Percentiles rank a stretch among this genome's conserved stretches.
Evolutionary conservation across 2,797 vertebrate genomes (phyloP).

Genomic region (Linurgus olivaceus): DNA sequence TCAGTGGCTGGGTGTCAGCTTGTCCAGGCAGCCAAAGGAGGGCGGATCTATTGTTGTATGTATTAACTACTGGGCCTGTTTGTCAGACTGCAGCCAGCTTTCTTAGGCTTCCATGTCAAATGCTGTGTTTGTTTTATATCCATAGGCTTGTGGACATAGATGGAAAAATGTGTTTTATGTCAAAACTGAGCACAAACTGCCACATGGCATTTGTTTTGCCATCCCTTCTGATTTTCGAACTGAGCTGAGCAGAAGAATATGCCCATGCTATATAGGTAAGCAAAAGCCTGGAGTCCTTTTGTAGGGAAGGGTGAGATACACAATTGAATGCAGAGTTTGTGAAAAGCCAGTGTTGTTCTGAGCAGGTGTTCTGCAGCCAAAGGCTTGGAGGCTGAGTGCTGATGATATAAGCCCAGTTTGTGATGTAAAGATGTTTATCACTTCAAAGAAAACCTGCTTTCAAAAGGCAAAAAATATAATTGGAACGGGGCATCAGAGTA

Average conservation of each 20-base stretch:
- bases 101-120: neutral
- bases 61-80: neutral
- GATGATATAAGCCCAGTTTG: neutral
- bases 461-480: neutral
- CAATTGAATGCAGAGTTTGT: neutral
- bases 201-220: slow-evolving; percentile 87
- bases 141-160: slow-evolving; percentile 92
- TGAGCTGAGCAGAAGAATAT: slow-evolving; percentile 72
- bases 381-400: neutral
- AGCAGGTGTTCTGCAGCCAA: neutral
- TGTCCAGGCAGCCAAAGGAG: slow-evolving; percentile 85
- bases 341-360: neutral
- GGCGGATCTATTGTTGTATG: slow-evolving; percentile 87
- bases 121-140: slow-evolving; percentile 24
- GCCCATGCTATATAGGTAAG: slow-evolving; percentile 91
- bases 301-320: neutral
- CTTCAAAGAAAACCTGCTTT: neutral
- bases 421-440: neutral
- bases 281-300: neutral
- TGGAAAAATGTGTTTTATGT: slow-evolving; percentile 93
- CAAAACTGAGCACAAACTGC: slow-evolving; percentile 84
- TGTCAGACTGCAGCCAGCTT: neutral
- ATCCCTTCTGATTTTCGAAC: slow-evolving; percentile 78
- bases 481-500: neutral
- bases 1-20: slow-evolving; percentile 95